phyloP scores from a whole-genome alignment of 2,888 invertebrate species.

The Brachyptera risi region DNA sequence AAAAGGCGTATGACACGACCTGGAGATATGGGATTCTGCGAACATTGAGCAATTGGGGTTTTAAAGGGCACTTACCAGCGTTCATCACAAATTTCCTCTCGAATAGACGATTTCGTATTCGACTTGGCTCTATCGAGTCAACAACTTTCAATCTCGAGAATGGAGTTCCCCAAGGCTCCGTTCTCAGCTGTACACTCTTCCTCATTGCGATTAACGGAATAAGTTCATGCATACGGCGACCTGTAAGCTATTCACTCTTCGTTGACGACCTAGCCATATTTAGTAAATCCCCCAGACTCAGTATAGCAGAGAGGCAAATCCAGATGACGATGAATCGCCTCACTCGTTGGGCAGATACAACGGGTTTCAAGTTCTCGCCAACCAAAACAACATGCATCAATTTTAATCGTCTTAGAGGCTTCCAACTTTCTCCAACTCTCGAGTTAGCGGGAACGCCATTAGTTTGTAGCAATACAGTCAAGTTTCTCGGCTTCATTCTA shows the following conservation, averaged over 20 bases:
- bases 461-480: neutral
- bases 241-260: neutral
- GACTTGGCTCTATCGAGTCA: slow-evolving; percentile 11
- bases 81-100: slow-evolving; percentile 21
- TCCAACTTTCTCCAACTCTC: neutral
- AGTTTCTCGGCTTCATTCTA: neutral
- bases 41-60: slow-evolving; percentile 24
- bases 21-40: slow-evolving; percentile 31
- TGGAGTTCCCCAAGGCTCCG: slow-evolving; percentile 21
- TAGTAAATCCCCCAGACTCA: too few species aligned
- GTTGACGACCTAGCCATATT: too few species aligned
- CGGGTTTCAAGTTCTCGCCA: neutral
- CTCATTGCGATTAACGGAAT: too few species aligned
- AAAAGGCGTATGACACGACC: slow-evolving; percentile 31
- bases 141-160: neutral
- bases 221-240: neutral
- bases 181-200: neutral
- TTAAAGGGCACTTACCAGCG: slow-evolving; percentile 31
- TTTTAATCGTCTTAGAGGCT: neutral
- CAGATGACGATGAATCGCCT: neutral
- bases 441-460: neutral
- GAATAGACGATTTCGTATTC: slow-evolving; percentile 10
- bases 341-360: neutral
- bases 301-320: neutral
- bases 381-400: neutral